phyloP scores from a whole-genome alignment of 92 coral and sea anemone genomes.

The Actinostola sp. region DNA sequence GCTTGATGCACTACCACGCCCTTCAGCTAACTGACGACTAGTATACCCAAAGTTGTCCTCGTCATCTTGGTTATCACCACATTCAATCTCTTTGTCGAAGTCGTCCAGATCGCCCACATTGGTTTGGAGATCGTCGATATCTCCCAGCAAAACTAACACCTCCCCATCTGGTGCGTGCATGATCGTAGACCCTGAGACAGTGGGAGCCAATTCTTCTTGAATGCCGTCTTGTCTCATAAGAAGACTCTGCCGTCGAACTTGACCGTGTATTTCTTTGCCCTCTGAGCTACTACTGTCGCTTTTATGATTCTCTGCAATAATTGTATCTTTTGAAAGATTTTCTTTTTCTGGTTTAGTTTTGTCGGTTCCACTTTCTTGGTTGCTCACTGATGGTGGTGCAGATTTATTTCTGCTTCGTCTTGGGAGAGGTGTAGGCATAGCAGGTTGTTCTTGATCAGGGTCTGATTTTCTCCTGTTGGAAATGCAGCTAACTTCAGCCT shows the following conservation, averaged over 20 bases:
- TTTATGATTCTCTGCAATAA: constrained; percentile 4
- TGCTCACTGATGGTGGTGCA: constrained; percentile 9
- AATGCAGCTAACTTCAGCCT: too few species aligned
- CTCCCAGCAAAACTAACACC: constrained; percentile 55
- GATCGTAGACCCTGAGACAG: constrained; percentile 47
- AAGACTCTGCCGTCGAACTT: constrained; percentile 69
- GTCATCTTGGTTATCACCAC: constrained; percentile 44
- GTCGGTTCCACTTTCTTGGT: not conserved
- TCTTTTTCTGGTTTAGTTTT: not conserved
- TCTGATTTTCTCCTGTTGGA: constrained; percentile 12
- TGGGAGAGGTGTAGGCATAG: constrained; percentile 28
- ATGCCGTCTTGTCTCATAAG: constrained; percentile 72
- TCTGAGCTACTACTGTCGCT: constrained; percentile 29
- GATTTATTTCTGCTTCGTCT: constrained; percentile 28
- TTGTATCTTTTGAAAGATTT: not conserved
- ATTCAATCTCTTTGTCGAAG: constrained; percentile 66
- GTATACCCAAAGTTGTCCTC: constrained; percentile 71
- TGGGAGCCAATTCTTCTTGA: constrained; percentile 47
- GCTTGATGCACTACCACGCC: constrained; percentile 76
- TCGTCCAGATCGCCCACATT: constrained; percentile 42
- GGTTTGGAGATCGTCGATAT: constrained; percentile 44
- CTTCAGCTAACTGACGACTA: constrained; percentile 66
- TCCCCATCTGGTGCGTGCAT: constrained; percentile 68
- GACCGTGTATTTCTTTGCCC: constrained; percentile 12
- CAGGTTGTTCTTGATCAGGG: too few species aligned